These are phyloP conservation scores for Sycon ciliatum DNA, from an alignment of 37 sponge, comb jelly and placozoan species.

Conservation along the genomic window DNA sequence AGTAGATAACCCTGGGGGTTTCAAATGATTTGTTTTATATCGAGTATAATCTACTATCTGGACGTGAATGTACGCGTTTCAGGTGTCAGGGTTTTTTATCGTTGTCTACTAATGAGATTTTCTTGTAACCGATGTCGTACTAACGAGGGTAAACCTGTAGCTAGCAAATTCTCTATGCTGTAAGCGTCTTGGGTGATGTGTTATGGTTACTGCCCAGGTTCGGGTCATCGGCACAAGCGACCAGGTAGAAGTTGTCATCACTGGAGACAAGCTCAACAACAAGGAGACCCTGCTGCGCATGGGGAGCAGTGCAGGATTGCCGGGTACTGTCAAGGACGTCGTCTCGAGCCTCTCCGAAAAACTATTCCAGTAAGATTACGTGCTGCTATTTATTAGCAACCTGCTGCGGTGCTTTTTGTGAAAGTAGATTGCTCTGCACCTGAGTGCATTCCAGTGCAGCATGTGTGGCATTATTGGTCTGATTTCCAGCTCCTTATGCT, in stretches of 20 bases:
- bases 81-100: too few relatives aligned
- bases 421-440: neutral
- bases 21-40: too few relatives aligned
- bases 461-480: too few relatives aligned
- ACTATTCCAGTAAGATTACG: slow-evolving; percentile 42
- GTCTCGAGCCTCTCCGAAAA: slow-evolving; percentile 45
- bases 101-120: too few relatives aligned
- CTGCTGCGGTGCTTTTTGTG: neutral
- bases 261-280: slow-evolving; percentile 66
- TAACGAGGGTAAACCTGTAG: too few relatives aligned
- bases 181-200: too few relatives aligned
- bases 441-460: neutral
- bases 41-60: too few relatives aligned
- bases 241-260: slow-evolving; percentile 47
- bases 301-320: slow-evolving; percentile 46
- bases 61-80: too few relatives aligned
- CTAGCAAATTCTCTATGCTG: too few relatives aligned
- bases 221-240: slow-evolving; percentile 61
- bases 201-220: slow-evolving; percentile 51
- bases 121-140: too few relatives aligned
- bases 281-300: slow-evolving; percentile 48
- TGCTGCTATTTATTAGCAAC: neutral
- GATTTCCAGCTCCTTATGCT: too few relatives aligned
- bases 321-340: slow-evolving; percentile 42
- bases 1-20: too few relatives aligned